Conservation (phyloP, 2,888 invertebrate species). For the Phortica okadai region DNA sequence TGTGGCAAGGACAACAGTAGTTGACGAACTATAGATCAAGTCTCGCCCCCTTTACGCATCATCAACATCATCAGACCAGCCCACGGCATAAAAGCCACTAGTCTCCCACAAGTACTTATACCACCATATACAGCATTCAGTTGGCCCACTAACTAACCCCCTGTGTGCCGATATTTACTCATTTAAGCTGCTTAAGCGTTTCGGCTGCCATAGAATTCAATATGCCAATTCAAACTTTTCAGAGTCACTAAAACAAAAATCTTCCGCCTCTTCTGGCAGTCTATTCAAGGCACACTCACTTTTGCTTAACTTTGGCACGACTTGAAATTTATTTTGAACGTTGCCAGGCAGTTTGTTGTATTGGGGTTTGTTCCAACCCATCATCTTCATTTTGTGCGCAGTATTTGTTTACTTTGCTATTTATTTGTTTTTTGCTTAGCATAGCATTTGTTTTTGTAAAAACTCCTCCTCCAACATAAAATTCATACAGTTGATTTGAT, state of each 20-base stretch:
- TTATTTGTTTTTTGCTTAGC: slow-evolving; percentile 1
- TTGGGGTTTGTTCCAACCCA: not conserved
- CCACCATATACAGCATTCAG: not conserved
- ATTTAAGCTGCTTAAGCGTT: slow-evolving; percentile 9
- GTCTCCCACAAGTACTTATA: not conserved
- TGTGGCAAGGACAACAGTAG: slow-evolving; percentile 46
- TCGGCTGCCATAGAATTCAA: not conserved
- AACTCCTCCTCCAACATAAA: not conserved
- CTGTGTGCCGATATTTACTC: not conserved
- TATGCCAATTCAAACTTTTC: slow-evolving; percentile 4
- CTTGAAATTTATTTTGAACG: slow-evolving; percentile 7
- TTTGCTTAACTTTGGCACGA: not conserved
- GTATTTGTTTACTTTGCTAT: not conserved
- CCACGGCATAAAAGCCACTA: not conserved
- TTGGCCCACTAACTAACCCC: not conserved
- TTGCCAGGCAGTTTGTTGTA: slow-evolving; percentile 8
- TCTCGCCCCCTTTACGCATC: not conserved
- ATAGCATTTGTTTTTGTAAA: not conserved
- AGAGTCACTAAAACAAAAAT: not conserved
- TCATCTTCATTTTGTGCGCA: not conserved
- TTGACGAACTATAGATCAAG: no score
- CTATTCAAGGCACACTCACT: no score
- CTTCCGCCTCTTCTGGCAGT: no score
- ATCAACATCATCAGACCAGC: not conserved
- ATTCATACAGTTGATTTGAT: slow-evolving; percentile 11